These are phyloP conservation scores for Drosophila gaucha DNA, from an alignment of 2,888 invertebrate genomes.

Conservation along the genomic window DNA sequence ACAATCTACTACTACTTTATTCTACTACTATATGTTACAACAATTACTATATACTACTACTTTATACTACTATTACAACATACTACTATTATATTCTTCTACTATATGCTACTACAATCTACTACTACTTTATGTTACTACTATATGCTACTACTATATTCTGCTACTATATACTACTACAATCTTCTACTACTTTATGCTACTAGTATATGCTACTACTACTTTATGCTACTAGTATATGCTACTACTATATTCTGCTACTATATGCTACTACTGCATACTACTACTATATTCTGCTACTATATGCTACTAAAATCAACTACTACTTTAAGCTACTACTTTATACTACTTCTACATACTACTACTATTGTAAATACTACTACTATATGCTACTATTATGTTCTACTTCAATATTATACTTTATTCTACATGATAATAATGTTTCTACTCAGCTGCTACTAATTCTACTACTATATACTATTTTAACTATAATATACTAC, in stretches of 20 bases:
- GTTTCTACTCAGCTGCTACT: too few species aligned
- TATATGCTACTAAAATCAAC: not conserved
- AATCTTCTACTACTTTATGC: too few species aligned
- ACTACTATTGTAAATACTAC: not conserved
- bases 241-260: not conserved
- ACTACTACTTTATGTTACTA: too few species aligned
- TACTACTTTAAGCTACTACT: not conserved
- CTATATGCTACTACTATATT: too few species aligned
- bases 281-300: not conserved
- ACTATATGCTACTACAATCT: too few species aligned
- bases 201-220: too few species aligned
- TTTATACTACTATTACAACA: too few species aligned
- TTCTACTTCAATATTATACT: too few species aligned
- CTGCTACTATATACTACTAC: too few species aligned
- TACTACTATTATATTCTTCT: not conserved
- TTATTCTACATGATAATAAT: too few species aligned
- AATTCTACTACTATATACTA: not conserved
- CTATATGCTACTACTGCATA: not conserved
- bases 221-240: not conserved
- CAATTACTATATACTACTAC: too few species aligned
- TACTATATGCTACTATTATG: not conserved
- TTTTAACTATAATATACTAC: not conserved
- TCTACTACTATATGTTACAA: not conserved
- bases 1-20: too few species aligned
- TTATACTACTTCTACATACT: not conserved